Conservation (phyloP, 2,797 vertebrate species). For the Tauraco hartlaubi region DNA sequence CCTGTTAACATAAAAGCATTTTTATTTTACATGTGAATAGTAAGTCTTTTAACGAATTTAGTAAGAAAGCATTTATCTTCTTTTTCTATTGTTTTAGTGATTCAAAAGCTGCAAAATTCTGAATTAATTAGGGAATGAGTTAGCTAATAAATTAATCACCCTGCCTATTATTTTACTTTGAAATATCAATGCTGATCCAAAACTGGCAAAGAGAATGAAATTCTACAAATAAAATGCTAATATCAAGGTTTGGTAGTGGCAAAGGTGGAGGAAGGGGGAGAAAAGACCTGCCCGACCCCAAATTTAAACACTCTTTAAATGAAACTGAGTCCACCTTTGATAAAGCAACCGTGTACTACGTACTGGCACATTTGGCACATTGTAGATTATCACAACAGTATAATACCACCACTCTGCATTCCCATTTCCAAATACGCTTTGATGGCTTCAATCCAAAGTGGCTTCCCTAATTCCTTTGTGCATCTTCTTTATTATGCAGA, state of each 20-base stretch:
- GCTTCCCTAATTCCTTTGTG: neutral
- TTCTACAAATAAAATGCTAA: neutral
- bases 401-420: neutral
- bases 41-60: conserved; percentile 4
- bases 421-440: neutral
- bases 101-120: conserved; percentile 19
- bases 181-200: neutral
- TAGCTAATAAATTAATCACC: conserved; percentile 19
- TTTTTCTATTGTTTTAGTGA: conserved; percentile 34
- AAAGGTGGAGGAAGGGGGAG: neutral
- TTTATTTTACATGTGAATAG: conserved; percentile 65
- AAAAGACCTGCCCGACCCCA: neutral
- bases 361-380: neutral
- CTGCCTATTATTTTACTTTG: neutral
- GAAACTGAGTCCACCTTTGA: neutral
- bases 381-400: neutral
- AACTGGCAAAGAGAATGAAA: neutral
- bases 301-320: neutral
- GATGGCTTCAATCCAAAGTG: neutral
- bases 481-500: neutral
- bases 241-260: neutral
- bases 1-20: conserved; percentile 43
- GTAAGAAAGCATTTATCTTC: conserved; percentile 16
- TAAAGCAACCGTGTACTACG: neutral
- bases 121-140: conserved; percentile 20